Evolutionary conservation across 2,888 invertebrate species (phyloP).

Genomic region (Drosophila pseudotalamancana): DNA sequence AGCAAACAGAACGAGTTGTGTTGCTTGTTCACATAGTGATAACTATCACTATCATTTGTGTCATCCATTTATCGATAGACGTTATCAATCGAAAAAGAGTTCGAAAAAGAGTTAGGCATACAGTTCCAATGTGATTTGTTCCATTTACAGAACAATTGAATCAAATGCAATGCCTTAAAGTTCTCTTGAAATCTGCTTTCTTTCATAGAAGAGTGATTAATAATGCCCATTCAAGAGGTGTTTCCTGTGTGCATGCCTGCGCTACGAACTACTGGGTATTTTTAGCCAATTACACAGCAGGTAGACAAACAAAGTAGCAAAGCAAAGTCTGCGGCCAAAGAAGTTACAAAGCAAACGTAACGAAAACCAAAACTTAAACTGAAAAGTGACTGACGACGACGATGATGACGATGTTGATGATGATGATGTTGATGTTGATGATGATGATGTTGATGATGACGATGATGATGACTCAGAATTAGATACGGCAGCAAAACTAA

Average conservation of each 20-base stretch:
- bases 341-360: slow-evolving; percentile 39
- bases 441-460: slow-evolving; percentile 3
- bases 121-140: too few relatives aligned
- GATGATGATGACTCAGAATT: slow-evolving; percentile 18
- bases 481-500: slow-evolving; percentile 47
- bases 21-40: background rate
- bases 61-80: background rate
- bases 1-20: background rate
- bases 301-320: slow-evolving; percentile 48
- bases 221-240: too few relatives aligned
- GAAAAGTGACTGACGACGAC: slow-evolving; percentile 16
- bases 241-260: slow-evolving; percentile 2
- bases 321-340: slow-evolving; percentile 62
- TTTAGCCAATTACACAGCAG: slow-evolving; percentile 25
- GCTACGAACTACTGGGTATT: slow-evolving; percentile 16
- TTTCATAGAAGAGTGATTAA: too few relatives aligned
- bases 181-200: too few relatives aligned
- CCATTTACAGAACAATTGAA: too few relatives aligned
- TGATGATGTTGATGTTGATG: slow-evolving; percentile 11
- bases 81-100: too few relatives aligned
- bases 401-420: background rate
- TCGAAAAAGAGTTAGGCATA: too few relatives aligned
- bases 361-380: slow-evolving; percentile 31
- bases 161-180: too few relatives aligned
- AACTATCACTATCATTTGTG: background rate